These are phyloP conservation scores for Neofelis nebulosa DNA, from an alignment of 2,113 vertebrate species.

Conservation along the genomic window DNA sequence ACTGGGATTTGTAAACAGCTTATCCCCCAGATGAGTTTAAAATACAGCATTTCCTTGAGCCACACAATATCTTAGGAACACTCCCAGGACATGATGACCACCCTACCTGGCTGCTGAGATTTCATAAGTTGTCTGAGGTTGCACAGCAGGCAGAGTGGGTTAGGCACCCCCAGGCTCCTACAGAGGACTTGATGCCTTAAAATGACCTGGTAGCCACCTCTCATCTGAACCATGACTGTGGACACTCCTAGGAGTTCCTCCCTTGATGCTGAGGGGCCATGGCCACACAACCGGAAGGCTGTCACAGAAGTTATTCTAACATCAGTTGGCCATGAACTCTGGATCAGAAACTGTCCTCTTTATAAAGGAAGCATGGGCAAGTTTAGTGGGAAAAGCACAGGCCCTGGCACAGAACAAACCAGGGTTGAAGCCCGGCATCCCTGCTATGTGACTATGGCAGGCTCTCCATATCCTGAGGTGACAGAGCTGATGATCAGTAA, in stretches of 20 bases:
- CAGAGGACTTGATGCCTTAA: neutral
- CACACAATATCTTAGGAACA: neutral
- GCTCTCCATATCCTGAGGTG: accelerated
- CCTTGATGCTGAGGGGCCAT: neutral
- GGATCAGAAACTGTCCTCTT: neutral
- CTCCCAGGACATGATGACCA: neutral
- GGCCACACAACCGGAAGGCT: neutral
- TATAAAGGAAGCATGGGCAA: neutral
- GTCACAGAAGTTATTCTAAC: neutral
- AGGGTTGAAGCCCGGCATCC: neutral
- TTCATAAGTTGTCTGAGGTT: neutral
- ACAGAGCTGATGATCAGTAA: neutral
- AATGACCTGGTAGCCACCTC: neutral
- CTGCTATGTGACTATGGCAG: neutral
- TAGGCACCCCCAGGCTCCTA: neutral
- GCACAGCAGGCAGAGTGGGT: neutral
- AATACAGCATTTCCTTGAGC: neutral
- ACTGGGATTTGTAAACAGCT: neutral
- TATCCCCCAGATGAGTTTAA: neutral
- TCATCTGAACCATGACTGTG: neutral
- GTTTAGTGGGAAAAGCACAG: neutral
- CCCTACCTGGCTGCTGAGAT: neutral
- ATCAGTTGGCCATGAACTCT: no score
- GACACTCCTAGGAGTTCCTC: neutral
- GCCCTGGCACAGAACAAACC: neutral